These are phyloP conservation scores for Trichogramma pretiosum DNA, from an alignment of 1,140 invertebrate species.

Conservation along the genomic window DNA sequence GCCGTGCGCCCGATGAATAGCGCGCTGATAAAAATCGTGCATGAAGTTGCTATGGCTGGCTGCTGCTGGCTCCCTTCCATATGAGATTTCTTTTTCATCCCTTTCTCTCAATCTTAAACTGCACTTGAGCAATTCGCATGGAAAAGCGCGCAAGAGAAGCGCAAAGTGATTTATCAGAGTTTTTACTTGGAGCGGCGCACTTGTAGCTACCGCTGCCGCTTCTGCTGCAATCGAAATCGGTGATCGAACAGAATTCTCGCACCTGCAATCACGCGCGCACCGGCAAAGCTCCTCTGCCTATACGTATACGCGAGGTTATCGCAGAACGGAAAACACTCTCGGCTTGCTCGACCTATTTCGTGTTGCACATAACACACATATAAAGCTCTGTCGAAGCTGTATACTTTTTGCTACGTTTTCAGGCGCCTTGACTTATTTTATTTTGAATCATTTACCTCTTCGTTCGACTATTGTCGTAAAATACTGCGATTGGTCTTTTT, in stretches of 20 bases:
- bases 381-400: too few species aligned
- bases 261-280: slow-evolving; percentile 10
- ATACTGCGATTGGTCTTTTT: too few species aligned
- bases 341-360: slow-evolving; percentile 2
- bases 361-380: too few species aligned
- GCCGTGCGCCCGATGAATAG: slow-evolving; percentile 5
- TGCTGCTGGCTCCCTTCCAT: not conserved
- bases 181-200: too few species aligned
- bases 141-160: not conserved
- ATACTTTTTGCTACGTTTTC: too few species aligned
- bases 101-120: not conserved
- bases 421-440: too few species aligned
- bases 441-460: too few species aligned
- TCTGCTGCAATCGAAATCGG: slow-evolving; percentile 27
- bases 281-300: not conserved
- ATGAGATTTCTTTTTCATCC: not conserved
- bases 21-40: slow-evolving; percentile 1
- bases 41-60: slow-evolving; percentile 1
- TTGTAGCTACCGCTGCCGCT: too few species aligned
- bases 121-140: not conserved
- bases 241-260: slow-evolving; percentile 22
- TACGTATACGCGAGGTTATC: too few species aligned
- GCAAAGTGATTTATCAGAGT: slow-evolving; percentile 9
- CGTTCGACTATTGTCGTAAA: too few species aligned
- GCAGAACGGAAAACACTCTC: slow-evolving; percentile 1